Base-by-base conservation (phyloP, 2,113 vertebrate species). In the Callipepla californica region DNA sequence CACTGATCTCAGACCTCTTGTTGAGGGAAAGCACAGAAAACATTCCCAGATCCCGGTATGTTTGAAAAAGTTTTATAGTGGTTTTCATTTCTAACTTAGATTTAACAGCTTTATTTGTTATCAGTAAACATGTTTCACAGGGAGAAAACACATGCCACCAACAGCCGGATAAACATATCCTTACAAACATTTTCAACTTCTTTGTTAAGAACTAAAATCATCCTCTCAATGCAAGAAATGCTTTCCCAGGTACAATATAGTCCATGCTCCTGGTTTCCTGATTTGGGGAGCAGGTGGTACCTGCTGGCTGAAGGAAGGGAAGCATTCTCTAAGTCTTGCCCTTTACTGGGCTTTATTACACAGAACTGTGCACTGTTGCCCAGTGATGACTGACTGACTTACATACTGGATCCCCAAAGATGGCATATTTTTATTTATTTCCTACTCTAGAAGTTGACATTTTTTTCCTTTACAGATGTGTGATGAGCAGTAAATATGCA, bases 1-100 rank as follows among this genome's bases (percentile, higher is more conserved):
- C 98, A 42, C 95, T 99, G 97, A 97, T 99, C 97, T 98, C 99
- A 94, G 99, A 99, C 95, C 97, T 99, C 91, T 98, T 99, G 97
- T 95, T 99, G 98, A 98, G 98, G 95, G 99, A 99, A 96, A 98
- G 97, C 96, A 97, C 98, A 97, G 98, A 99, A 97, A 98, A 98
- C 40, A 96, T 98, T 91, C 99, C 99, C 94, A 98, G 98, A 97
- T 98, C 98, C 91, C 98, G 99, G 98, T 98, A 96, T 66, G 92
- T 92, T 95, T 85, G 88, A 74, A 66, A 16, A 77, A 4, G 6
- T n/a, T 85, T 66, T 62, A 21, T 45, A 13, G 9, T 61, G 53
- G 15, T 21, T 84, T 82, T 81, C 38, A 34, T 30, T 78, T 76
- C 18, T 80, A 13, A 44, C 61, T 89, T 78, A 42, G 55, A 36